These are phyloP conservation scores for Hemibagrus wyckioides DNA, from an alignment of 2,113 vertebrate genomes.

Conservation along the genomic window DNA sequence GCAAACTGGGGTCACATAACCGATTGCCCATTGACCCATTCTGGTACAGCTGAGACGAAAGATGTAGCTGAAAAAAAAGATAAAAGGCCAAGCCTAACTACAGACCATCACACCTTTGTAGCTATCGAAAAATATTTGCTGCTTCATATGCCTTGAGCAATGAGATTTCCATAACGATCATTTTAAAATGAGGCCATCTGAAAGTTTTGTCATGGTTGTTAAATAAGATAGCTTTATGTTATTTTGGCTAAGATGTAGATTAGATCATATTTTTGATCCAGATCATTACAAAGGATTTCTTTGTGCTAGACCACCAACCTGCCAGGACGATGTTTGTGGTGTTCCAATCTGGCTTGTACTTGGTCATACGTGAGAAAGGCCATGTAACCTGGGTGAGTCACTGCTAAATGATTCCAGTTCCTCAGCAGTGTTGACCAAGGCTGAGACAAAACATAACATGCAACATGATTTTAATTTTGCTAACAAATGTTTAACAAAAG, in stretches of 20 bases:
- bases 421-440: constrained; percentile 81
- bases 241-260: background rate
- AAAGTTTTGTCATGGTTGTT: background rate
- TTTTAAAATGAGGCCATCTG: background rate
- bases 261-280: background rate
- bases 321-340: constrained; percentile 78
- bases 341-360: constrained; percentile 73
- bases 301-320: constrained; percentile 70
- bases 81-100: background rate
- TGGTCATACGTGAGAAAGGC: constrained; percentile 89
- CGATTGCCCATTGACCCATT: constrained; percentile 87
- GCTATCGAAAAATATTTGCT: background rate
- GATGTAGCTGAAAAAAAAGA: constrained; percentile 74
- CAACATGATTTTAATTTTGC: background rate
- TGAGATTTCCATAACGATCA: background rate
- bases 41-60: constrained; percentile 86
- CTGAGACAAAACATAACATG: constrained; percentile 57
- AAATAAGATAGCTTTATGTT: background rate
- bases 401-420: constrained; percentile 85
- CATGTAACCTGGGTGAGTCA: constrained; percentile 88
- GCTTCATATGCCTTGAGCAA: background rate
- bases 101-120: background rate
- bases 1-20: constrained; percentile 76
- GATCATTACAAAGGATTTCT: background rate
- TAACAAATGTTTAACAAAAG: background rate